Conservation (phyloP, 2,888 invertebrate species). For the Platerodrilus igneus region DNA sequence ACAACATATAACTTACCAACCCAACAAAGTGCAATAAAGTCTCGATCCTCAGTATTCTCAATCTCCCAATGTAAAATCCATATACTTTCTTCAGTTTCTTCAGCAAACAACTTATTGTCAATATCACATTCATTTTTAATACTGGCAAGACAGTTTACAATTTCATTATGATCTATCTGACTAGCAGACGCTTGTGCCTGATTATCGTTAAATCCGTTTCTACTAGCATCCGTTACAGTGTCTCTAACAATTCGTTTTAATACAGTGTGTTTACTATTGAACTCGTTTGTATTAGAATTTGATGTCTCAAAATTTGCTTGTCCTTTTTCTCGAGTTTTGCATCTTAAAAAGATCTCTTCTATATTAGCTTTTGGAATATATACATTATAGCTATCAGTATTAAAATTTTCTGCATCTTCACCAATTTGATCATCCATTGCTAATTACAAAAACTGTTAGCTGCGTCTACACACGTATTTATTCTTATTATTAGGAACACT, state of each 20-base stretch:
- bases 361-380: too few relatives aligned
- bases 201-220: too few relatives aligned
- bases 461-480: too few relatives aligned
- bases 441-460: too few relatives aligned
- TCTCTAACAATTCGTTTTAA: too few relatives aligned
- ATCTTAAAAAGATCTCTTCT: slow-evolving; percentile 16
- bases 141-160: slow-evolving; percentile 34
- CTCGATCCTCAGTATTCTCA: slow-evolving; percentile 46
- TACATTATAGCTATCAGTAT: too few relatives aligned
- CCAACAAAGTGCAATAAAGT: slow-evolving; percentile 55
- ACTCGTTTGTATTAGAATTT: background rate
- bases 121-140: slow-evolving; percentile 32
- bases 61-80: slow-evolving; percentile 51
- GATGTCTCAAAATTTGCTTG: background rate
- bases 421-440: too few relatives aligned
- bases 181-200: too few relatives aligned
- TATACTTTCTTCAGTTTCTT: slow-evolving; percentile 45
- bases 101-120: slow-evolving; percentile 45
- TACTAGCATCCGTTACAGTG: too few relatives aligned
- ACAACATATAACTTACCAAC: slow-evolving; percentile 48
- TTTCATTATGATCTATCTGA: too few relatives aligned
- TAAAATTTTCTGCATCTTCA: too few relatives aligned
- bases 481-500: too few relatives aligned
- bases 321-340: background rate
- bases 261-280: background rate